A percentile compares a stretch with the other conserved stretches of the same genome.
phyloP scores from a whole-genome alignment of 2,797 vertebrate species.

The Spheniscus humboldti region DNA sequence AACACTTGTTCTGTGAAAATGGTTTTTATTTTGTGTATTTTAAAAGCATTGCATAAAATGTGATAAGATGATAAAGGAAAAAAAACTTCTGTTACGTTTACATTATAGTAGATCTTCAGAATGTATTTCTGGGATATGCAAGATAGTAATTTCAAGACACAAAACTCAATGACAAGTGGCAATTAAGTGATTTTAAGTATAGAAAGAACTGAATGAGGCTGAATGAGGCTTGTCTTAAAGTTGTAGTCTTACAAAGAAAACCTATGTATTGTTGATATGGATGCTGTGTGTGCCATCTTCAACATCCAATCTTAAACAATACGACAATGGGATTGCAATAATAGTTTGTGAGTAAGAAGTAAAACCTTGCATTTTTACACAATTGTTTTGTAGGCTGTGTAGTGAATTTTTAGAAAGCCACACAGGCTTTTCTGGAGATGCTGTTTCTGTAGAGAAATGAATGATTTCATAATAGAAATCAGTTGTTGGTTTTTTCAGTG shows the following conservation, averaged over 20 bases:
- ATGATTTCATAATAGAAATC: not conserved
- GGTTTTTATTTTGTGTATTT: not conserved
- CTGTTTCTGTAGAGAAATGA: not conserved
- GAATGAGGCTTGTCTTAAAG: not conserved
- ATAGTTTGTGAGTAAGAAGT: not conserved
- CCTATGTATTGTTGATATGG: not conserved
- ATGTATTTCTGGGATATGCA: not conserved
- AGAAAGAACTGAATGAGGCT: not conserved
- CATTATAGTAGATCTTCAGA: not conserved
- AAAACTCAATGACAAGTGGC: not conserved
- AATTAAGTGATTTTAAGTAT: not conserved
- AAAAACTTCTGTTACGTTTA: not conserved
- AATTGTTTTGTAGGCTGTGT: not conserved
- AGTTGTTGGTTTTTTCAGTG: not conserved
- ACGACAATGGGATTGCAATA: not conserved
- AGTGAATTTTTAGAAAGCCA: not conserved
- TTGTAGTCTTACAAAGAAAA: not conserved
- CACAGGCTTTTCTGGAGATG: not conserved
- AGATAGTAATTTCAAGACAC: not conserved
- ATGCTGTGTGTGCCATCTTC: not conserved
- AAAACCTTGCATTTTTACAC: not conserved
- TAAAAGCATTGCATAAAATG: not conserved
- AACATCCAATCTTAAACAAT: not conserved
- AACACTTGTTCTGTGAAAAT: not conserved
- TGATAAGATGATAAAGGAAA: not conserved